Evolutionary conservation across 2,113 vertebrate genomes (phyloP).

Genomic region (Cyanistes caeruleus): DNA sequence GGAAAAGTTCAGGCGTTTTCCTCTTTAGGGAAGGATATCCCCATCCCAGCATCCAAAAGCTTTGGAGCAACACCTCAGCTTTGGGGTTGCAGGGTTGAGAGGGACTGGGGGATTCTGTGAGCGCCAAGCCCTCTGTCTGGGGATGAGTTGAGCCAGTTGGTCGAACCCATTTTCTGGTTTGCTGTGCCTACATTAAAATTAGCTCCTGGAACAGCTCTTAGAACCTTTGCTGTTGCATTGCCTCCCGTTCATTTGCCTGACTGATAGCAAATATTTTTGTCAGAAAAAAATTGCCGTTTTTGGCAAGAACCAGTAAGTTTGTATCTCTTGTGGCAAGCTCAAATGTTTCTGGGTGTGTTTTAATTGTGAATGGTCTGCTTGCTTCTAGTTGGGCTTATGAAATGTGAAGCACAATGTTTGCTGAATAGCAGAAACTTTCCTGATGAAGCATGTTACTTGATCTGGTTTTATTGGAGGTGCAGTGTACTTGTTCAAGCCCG

Average conservation of each 20-base stretch:
- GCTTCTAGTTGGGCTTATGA: not conserved
- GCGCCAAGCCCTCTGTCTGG: not conserved
- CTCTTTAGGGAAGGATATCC: fast-evolving
- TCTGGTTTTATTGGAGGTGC: not conserved
- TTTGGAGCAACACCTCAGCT: not conserved
- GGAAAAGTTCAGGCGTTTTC: not conserved
- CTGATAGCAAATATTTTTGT: not conserved
- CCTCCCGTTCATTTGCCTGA: not conserved
- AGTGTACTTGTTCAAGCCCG: not conserved
- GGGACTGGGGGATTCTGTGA: not conserved
- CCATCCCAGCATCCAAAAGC: not conserved
- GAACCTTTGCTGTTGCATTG: not conserved
- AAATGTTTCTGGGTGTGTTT: not conserved
- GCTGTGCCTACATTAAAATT: conserved; percentile 42
- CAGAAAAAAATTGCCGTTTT: not conserved
- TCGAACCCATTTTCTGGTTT: conserved; percentile 42
- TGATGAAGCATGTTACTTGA: not conserved
- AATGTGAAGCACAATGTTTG: not conserved
- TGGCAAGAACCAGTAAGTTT: not conserved
- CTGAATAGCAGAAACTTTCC: not conserved
- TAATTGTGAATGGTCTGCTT: not conserved
- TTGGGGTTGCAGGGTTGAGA: not conserved
- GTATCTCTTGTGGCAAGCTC: not conserved
- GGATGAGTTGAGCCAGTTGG: conserved; percentile 35
- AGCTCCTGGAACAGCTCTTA: not conserved